Evolutionary conservation across 2,113 vertebrate species (phyloP).

Genomic region (Ictalurus furcatus): DNA sequence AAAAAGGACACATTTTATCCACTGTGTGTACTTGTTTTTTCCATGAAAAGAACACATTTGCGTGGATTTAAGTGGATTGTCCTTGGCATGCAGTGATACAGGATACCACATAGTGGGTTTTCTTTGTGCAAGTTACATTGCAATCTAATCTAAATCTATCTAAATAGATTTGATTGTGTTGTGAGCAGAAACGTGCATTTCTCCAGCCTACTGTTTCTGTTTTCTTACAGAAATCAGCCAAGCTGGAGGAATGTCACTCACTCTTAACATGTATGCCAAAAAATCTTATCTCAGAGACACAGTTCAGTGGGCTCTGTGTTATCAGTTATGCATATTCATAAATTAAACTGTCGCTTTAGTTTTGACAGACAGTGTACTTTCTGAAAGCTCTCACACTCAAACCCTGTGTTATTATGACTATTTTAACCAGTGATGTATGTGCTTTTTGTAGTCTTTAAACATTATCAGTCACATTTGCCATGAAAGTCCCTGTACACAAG

Average conservation of each 20-base stretch:
- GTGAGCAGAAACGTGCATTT: not conserved
- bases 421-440: not conserved
- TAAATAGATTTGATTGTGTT: not conserved
- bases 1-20: not conserved
- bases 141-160: not conserved
- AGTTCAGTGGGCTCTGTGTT: not conserved
- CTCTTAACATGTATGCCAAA: not conserved
- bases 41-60: not conserved
- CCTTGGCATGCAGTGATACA: not conserved
- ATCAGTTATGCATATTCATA: not conserved
- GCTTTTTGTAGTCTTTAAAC: not conserved
- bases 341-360: not conserved
- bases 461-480: not conserved
- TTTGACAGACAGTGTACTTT: not conserved
- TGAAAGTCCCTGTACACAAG: not conserved
- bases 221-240: not conserved
- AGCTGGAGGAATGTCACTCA: slow-evolving; percentile 3
- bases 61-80: not conserved
- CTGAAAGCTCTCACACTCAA: not conserved
- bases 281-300: not conserved
- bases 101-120: not conserved
- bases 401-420: not conserved
- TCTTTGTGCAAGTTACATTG: not conserved
- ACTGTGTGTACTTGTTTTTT: not conserved
- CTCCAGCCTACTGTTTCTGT: not conserved